phyloP scores from a whole-genome alignment of 1,140 invertebrate genomes.

The Brachystomella parvula region DNA sequence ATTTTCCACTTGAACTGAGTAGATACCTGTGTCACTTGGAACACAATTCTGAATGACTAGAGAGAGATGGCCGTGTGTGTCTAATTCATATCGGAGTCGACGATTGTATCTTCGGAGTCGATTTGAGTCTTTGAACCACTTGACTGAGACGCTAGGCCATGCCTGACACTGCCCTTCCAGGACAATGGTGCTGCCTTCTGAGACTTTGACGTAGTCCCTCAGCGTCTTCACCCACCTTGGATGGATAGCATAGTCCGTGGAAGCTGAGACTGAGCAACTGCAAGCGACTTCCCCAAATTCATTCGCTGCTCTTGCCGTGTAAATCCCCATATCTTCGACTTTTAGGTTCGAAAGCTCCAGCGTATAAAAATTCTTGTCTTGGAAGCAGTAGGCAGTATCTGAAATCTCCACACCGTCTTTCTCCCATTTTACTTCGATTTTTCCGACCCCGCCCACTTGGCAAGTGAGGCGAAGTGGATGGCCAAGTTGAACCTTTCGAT shows the following conservation, averaged over 20 bases:
- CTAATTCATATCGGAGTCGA: slow-evolving; percentile 64
- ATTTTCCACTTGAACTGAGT: slow-evolving; percentile 77
- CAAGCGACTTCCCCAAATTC: slow-evolving; percentile 74
- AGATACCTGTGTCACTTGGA: slow-evolving; percentile 68
- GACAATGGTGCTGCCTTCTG: slow-evolving; percentile 56
- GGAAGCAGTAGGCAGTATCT: slow-evolving; percentile 45
- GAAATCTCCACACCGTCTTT: slow-evolving; percentile 59
- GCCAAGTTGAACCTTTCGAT: slow-evolving; percentile 67
- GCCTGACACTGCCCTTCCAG: slow-evolving; percentile 66
- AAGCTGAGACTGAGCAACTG: slow-evolving; percentile 64
- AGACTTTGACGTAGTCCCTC: slow-evolving; percentile 47
- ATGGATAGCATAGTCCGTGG: slow-evolving; percentile 44
- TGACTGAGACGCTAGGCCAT: slow-evolving; percentile 68
- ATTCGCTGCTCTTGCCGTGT: slow-evolving; percentile 71
- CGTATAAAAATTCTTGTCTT: slow-evolving; percentile 65
- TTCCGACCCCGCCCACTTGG: slow-evolving; percentile 68
- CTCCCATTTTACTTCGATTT: slow-evolving; percentile 65
- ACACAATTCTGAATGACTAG: slow-evolving; percentile 59
- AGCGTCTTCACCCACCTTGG: slow-evolving; percentile 64
- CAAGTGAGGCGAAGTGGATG: slow-evolving; percentile 79
- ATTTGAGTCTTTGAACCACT: slow-evolving; percentile 65
- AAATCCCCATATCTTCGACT: slow-evolving; percentile 71
- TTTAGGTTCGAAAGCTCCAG: slow-evolving; percentile 69
- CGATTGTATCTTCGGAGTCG: slow-evolving; percentile 58
- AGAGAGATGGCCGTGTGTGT: slow-evolving; percentile 65